These are phyloP conservation scores for Boloria selene DNA, from an alignment of 2,888 invertebrate species.

Conservation along the genomic window DNA sequence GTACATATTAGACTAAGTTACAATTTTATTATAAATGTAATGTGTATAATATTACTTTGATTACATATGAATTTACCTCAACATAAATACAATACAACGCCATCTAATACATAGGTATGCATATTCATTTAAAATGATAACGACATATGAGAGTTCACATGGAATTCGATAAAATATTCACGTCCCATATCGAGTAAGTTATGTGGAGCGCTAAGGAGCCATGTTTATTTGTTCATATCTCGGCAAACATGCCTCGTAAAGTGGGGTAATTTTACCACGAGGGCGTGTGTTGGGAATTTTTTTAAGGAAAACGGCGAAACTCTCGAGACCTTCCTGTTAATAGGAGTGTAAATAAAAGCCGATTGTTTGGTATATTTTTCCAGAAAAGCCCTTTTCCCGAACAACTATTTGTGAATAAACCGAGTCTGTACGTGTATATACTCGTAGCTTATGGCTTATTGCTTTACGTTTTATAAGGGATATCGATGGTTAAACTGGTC, in stretches of 20 bases:
- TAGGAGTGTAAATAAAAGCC: slow-evolving; percentile 30
- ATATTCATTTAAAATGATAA: not conserved
- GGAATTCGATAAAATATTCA: slow-evolving; percentile 40
- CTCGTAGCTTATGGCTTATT: no score
- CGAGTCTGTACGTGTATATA: not conserved
- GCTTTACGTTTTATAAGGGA: no score
- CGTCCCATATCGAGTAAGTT: slow-evolving; percentile 40
- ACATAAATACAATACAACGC: not conserved
- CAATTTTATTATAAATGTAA: no score
- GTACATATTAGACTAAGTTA: no score
- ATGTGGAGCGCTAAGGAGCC: slow-evolving; percentile 37
- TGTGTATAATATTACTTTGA: no score
- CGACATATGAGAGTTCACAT: not conserved
- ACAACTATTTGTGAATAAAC: not conserved
- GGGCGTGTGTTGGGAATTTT: slow-evolving; percentile 37
- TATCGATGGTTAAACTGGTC: no score
- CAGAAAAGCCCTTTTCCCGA: not conserved
- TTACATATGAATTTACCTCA: no score
- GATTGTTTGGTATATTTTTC: slow-evolving; percentile 13
- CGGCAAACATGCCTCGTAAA: slow-evolving; percentile 42
- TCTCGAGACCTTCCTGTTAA: slow-evolving; percentile 35
- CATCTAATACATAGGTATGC: slow-evolving; percentile 4
- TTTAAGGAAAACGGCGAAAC: slow-evolving; percentile 34
- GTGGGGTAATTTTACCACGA: slow-evolving; percentile 37
- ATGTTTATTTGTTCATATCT: slow-evolving; percentile 43